Evolutionary conservation across 2,888 invertebrate species (phyloP).

Genomic region (Dusona sp.): DNA sequence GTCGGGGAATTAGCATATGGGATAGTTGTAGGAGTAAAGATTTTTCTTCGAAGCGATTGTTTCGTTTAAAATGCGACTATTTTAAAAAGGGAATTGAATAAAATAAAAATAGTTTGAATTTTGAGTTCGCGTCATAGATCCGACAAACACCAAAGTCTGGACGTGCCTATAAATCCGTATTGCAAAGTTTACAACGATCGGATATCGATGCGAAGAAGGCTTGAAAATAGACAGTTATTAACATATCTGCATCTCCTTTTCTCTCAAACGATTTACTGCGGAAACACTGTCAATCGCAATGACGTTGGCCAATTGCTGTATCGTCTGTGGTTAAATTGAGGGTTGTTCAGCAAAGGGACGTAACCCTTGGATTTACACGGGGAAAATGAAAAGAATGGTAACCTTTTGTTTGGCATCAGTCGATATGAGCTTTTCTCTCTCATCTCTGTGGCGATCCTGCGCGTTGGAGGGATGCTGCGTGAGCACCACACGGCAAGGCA

Average conservation of each 20-base stretch:
- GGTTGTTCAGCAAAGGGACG: constrained; percentile 7
- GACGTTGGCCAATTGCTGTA: constrained; percentile 17
- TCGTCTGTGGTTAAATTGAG: not conserved
- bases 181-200: not conserved
- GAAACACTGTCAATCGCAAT: constrained; percentile 15
- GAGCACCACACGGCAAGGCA: constrained; percentile 62
- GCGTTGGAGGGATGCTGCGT: constrained; percentile 82
- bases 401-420: constrained; percentile 36
- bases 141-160: not conserved
- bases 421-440: constrained; percentile 61
- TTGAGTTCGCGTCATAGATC: not conserved
- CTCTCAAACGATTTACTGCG: constrained; percentile 6
- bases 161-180: not conserved
- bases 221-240: constrained; percentile 21
- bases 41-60: not conserved
- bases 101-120: not conserved
- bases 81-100: not conserved
- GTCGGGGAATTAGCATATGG: not conserved
- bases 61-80: not conserved
- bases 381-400: not conserved
- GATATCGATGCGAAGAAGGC: not conserved
- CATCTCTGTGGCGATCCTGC: constrained; percentile 77
- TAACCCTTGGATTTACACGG: not conserved
- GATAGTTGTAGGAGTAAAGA: not conserved
- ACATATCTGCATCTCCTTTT: constrained; percentile 7